A percentile compares a stretch with the other conserved stretches of the same genome.
Conservation (phyloP, 2,113 vertebrate species). For the Ceuthmochares aereus region DNA sequence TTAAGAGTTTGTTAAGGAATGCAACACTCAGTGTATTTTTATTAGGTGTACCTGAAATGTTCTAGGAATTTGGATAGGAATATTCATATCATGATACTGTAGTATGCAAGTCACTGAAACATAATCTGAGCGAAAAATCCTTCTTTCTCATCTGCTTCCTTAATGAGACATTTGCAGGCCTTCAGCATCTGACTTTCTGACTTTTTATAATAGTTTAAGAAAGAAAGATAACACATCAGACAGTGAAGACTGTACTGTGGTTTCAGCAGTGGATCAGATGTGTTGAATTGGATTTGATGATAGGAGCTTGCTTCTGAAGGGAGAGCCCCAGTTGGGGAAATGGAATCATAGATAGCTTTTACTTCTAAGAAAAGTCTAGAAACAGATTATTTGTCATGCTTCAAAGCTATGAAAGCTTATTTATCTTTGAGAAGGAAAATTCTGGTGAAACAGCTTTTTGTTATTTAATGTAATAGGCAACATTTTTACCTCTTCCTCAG, state of each 20-base stretch:
- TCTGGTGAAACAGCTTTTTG: neutral
- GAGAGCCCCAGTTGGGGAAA: neutral
- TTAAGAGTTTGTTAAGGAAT: neutral
- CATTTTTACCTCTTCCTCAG: neutral
- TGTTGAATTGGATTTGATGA: neutral
- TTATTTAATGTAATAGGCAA: neutral
- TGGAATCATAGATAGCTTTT: neutral
- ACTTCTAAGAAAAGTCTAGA: neutral
- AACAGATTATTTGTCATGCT: neutral
- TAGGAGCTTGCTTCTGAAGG: neutral
- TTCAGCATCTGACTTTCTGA: neutral
- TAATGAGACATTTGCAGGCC: fast-evolving
- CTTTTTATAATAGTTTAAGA: neutral
- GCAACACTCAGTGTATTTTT: neutral
- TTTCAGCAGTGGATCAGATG: neutral
- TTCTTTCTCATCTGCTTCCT: neutral
- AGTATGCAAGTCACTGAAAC: neutral
- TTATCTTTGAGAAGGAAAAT: neutral
- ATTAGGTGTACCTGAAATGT: neutral
- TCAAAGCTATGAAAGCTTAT: neutral
- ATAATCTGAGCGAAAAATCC: neutral
- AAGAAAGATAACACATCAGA: neutral
- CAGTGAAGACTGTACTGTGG: neutral
- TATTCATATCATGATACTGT: neutral
- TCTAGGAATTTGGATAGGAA: neutral